Conservation (phyloP, 2,113 vertebrate genomes). For the Notechis scutatus region DNA sequence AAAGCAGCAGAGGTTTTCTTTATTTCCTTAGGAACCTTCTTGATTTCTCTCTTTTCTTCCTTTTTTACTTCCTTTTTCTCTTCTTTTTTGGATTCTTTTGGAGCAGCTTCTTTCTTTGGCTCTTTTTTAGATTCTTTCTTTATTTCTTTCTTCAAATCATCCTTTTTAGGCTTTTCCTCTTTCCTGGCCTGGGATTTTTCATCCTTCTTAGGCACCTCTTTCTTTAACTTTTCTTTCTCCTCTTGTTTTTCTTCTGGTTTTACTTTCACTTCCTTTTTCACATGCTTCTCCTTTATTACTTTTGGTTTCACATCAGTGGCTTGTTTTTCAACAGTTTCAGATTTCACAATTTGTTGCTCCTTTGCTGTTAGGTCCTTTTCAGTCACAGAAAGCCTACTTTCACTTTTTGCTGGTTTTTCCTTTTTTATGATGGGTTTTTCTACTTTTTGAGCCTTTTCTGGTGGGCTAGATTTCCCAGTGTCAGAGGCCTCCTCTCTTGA, state of each 20-base stretch:
- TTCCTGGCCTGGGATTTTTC: slow-evolving; percentile 72
- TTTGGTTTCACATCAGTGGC: slow-evolving; percentile 82
- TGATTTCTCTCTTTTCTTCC: slow-evolving; percentile 87
- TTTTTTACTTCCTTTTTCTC: slow-evolving; percentile 84
- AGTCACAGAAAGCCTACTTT: slow-evolving; percentile 62
- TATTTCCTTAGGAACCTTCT: slow-evolving; percentile 79
- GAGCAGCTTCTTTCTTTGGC: slow-evolving; percentile 72
- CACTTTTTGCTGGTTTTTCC: slow-evolving; percentile 72
- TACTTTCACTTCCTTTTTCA: slow-evolving; percentile 83
- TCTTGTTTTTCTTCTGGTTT: slow-evolving; percentile 85
- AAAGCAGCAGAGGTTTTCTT: slow-evolving; percentile 75
- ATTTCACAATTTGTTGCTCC: slow-evolving; percentile 73
- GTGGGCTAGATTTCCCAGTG: slow-evolving; percentile 68
- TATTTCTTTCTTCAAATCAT: slow-evolving; percentile 77
- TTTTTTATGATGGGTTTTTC: slow-evolving; percentile 82
- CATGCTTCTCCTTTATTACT: slow-evolving; percentile 74
- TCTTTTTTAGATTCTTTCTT: slow-evolving; percentile 85
- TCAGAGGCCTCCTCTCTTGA: slow-evolving; percentile 86
- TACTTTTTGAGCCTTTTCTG: slow-evolving; percentile 79
- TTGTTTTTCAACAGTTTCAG: slow-evolving; percentile 81
- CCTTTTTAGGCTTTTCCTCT: slow-evolving; percentile 79
- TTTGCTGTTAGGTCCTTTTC: slow-evolving; percentile 80
- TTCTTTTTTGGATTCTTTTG: slow-evolving; percentile 77
- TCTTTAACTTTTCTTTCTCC: slow-evolving; percentile 81
- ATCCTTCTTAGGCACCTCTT: slow-evolving; percentile 71